Base-by-base conservation (phyloP, 2,113 vertebrate species). In the Amblyornis subalaris region DNA sequence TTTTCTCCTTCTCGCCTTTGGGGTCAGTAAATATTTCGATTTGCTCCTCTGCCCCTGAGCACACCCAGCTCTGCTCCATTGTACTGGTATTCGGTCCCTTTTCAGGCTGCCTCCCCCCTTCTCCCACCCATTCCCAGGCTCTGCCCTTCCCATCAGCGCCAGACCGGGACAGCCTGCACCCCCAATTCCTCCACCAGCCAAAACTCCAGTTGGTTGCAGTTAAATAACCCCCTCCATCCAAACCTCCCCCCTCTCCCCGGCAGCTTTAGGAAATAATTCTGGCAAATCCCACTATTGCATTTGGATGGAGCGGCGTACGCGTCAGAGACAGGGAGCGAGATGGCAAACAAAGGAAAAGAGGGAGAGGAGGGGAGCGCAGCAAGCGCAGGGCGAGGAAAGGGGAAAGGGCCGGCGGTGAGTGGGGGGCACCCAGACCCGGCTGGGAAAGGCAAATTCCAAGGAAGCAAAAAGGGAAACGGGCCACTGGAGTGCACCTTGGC, bases 221-320 rank as follows among this genome's bases (percentile, higher is more conserved):
- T 95, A 94, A 95, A 94, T 89, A 91, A 33, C 73, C 88, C 91
- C 50, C 25, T 12, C 57, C 66, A 83, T 72, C 64, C 90, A 91
- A 94, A 75, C 78, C 82, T 74, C 40, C 70, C 88, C 90, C 88
- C 65, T 36, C 62, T 85, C 93, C 86, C 75, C 91, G 8, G 47
- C 85, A 90, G 88, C 95, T 93, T 96, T 94, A 79, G 97, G 94
- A 97, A 97, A 97, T 94, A 97, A 95, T 96, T 97, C 96, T 97
- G 97, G 96, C 97, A 97, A 96, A 96, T 95, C 90, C 94, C 87
- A 94, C 92, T 96, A 93, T 95, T 95, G 90, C 96, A 77, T 97
- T 97, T 96, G 97, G 96, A 97, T 97, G 87, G 94, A 94, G 94
- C 77, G 83, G 95, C 94, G 94, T 75, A 80, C 90, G 92, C 96